Conservation (phyloP, 2,888 invertebrate genomes). For the Protodeltote pygarga region DNA sequence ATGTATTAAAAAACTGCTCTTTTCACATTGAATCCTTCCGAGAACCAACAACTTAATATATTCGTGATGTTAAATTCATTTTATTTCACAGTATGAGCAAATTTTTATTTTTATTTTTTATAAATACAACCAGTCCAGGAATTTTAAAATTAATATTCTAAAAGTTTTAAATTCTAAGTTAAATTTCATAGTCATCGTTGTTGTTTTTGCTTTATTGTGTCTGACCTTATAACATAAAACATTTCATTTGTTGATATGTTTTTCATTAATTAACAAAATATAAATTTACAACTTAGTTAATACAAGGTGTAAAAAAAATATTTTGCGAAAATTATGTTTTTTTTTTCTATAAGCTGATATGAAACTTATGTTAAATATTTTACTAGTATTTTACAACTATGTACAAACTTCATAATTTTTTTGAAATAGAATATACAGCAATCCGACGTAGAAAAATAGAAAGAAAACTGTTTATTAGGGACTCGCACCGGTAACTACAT, state of each 20-base stretch:
- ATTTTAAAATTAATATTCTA: neutral
- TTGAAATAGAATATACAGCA: too few relatives aligned
- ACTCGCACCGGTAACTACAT: too few relatives aligned
- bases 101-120: slow-evolving; percentile 41
- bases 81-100: slow-evolving; percentile 61
- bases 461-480: too few relatives aligned
- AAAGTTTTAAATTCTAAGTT: slow-evolving; percentile 7
- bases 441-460: too few relatives aligned
- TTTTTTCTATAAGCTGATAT: too few relatives aligned
- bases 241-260: slow-evolving; percentile 18
- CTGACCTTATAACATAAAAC: too few relatives aligned
- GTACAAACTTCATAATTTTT: too few relatives aligned
- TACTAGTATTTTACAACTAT: slow-evolving; percentile 8
- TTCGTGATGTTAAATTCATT: slow-evolving; percentile 49
- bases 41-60: slow-evolving; percentile 45
- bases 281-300: neutral
- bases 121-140: slow-evolving; percentile 51
- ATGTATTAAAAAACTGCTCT: slow-evolving; percentile 68
- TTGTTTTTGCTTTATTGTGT: too few relatives aligned
- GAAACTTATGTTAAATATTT: neutral
- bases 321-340: too few relatives aligned
- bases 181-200: too few relatives aligned
- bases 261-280: neutral
- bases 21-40: slow-evolving; percentile 43
- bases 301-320: slow-evolving; percentile 22